A percentile compares a stretch with the other conserved stretches of the same genome.
Evolutionary conservation across 2,888 invertebrate species (phyloP).

Genomic region (Agapetus fuscipes): DNA sequence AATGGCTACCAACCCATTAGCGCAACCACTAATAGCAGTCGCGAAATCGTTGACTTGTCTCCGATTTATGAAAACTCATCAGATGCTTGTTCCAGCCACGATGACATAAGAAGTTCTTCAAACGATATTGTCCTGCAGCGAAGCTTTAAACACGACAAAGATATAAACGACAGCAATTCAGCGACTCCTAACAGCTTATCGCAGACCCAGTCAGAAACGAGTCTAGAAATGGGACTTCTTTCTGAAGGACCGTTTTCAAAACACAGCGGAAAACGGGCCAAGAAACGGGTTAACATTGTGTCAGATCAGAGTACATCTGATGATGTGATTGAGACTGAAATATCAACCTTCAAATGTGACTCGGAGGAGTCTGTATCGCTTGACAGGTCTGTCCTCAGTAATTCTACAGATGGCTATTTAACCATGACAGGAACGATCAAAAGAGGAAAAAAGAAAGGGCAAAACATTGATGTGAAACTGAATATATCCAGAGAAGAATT

Average conservation of each 20-base stretch:
- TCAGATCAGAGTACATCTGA: slow-evolving; percentile 39
- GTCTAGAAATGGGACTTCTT: slow-evolving; percentile 39
- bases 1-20: slow-evolving; percentile 35
- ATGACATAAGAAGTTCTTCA: slow-evolving; percentile 33
- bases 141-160: slow-evolving; percentile 12
- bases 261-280: slow-evolving; percentile 38
- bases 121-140: slow-evolving; percentile 29
- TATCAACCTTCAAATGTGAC: slow-evolving; percentile 24
- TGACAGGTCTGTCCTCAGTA: slow-evolving; percentile 45
- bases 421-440: slow-evolving; percentile 67
- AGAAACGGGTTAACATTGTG: slow-evolving; percentile 56
- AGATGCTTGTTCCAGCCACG: slow-evolving; percentile 43
- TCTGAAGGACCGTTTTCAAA: slow-evolving; percentile 35
- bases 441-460: slow-evolving; percentile 60
- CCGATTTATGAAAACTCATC: slow-evolving; percentile 45
- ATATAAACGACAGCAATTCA: slow-evolving; percentile 17
- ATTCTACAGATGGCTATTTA: slow-evolving; percentile 49
- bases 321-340: slow-evolving; percentile 26
- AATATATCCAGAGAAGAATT: slow-evolving; percentile 63
- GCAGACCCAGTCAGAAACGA: slow-evolving; percentile 43
- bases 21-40: slow-evolving; percentile 28
- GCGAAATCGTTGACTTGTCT: slow-evolving; percentile 41
- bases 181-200: slow-evolving; percentile 39
- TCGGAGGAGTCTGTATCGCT: slow-evolving; percentile 45
- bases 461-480: slow-evolving; percentile 61